Percentiles rank a stretch among this genome's conserved stretches.
These are phyloP conservation scores for Aphrophora alni DNA, from an alignment of 2,888 invertebrate genomes.

Conservation along the genomic window DNA sequence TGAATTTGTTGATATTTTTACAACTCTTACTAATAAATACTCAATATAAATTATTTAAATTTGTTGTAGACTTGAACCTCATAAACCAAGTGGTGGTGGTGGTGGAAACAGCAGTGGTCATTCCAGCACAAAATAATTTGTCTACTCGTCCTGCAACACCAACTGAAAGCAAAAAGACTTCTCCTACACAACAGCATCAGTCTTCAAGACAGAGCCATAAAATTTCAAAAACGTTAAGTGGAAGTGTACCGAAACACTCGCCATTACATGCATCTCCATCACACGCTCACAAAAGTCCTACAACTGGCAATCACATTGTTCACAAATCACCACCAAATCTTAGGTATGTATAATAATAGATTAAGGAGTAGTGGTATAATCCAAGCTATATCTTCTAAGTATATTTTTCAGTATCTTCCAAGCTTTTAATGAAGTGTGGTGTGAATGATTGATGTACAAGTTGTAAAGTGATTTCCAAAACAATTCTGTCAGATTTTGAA, in stretches of 20 bases:
- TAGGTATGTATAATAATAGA: background rate
- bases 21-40: no score
- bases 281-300: constrained; percentile 56
- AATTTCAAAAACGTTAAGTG: constrained; percentile 29
- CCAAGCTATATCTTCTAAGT: no score
- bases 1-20: no score
- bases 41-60: background rate
- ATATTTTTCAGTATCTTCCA: no score
- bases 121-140: constrained; percentile 10
- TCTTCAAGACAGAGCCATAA: constrained; percentile 28
- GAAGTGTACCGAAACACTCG: constrained; percentile 34
- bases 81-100: constrained; percentile 11
- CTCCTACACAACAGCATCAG: constrained; percentile 39
- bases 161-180: constrained; percentile 47
- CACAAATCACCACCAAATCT: constrained; percentile 46
- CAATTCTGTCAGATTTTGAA: no score
- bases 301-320: constrained; percentile 32
- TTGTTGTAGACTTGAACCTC: background rate
- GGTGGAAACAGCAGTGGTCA: background rate
- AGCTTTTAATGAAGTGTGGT: no score
- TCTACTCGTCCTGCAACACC: constrained; percentile 45
- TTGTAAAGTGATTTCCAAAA: no score
- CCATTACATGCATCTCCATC: constrained; percentile 64
- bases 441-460: no score
- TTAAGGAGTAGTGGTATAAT: no score